Evolutionary conservation across 2,113 vertebrate species (phyloP).

Genomic region (Sialia sialis): DNA sequence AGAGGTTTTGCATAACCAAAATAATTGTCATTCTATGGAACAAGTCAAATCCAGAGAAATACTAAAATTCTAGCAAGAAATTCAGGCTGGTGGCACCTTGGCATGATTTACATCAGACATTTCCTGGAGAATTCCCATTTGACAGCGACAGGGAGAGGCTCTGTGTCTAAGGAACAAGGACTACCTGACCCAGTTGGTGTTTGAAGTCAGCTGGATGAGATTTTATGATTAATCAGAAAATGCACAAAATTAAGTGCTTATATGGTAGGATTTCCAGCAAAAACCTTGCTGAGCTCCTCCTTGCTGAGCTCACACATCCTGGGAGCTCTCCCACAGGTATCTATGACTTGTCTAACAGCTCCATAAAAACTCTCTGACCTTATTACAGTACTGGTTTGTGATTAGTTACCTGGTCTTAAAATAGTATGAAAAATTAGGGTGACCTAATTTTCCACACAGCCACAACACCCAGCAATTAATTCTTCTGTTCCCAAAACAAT

Average conservation of each 20-base stretch:
- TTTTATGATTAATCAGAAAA: neutral
- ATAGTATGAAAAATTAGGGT: neutral
- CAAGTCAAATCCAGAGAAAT: neutral
- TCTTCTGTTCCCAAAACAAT: neutral
- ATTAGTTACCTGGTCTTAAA: neutral
- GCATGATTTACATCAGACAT: neutral
- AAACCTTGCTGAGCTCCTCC: neutral
- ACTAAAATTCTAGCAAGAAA: neutral
- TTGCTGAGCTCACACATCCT: neutral
- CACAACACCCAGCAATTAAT: neutral
- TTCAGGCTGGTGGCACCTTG: neutral
- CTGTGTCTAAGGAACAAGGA: neutral
- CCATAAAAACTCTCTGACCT: neutral
- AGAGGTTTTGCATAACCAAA: neutral
- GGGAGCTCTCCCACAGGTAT: neutral
- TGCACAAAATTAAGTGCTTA: neutral
- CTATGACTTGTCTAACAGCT: neutral
- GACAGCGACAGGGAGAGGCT: neutral
- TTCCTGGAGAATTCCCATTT: neutral
- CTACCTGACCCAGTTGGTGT: neutral
- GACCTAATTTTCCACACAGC: conserved; percentile 2
- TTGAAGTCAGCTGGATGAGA: neutral
- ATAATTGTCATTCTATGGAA: neutral
- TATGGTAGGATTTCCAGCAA: neutral
- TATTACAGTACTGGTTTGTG: neutral